Evolutionary conservation across 2,888 invertebrate species (phyloP), one percentile per base, ranked within the genome.

Genomic region (Euplexia lucipara): DNA sequence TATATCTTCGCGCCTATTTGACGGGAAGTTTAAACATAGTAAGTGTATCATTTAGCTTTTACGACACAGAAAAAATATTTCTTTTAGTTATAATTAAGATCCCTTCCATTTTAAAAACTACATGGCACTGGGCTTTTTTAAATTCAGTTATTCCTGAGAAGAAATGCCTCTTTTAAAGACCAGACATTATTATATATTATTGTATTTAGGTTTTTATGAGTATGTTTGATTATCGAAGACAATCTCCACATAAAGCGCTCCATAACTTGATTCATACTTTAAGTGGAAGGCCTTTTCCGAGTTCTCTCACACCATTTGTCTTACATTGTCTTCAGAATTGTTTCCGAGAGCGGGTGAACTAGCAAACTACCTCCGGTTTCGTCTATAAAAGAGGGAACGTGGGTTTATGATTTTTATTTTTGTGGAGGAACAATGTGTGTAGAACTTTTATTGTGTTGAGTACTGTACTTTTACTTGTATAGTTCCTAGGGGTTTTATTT

Each of bases 231-330:
- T n/a, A n/a, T n/a, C n/a, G n/a, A n/a, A n/a, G n/a, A n/a, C n/a
- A n/a, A n/a, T n/a, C n/a, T n/a, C 6, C 7, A 39, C 9, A 30
- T 16, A 12, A 14, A 47, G 16, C 39, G 45, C 62, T 61, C 62
- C 56, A 42, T 47, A 56, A 34, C 32, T 39, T 12, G 8, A 47
- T 64, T 48, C 34, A 56, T 26, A 78, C 78, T 39, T 0, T 8
- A 39, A 4, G 51, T n/a, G 39, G 18, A 10, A 16, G 41, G 41
- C 37, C 34, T 56, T 48, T 58, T 44, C 34, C 44, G 18, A 56
- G 58, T 64, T 57, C 41, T 47, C 59, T 57, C 68, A 68, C 56
- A 49, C 61, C 70, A 81, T 82, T 81, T 78, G 67, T 79, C 72
- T 71, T 60, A 60, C 68, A 73, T 69, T 79, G 72, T 69, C 64